A percentile compares a stretch with the other conserved stretches of the same genome.
Evolutionary conservation across 2,113 vertebrate species (phyloP).

Genomic region (Austrofundulus limnaeus): DNA sequence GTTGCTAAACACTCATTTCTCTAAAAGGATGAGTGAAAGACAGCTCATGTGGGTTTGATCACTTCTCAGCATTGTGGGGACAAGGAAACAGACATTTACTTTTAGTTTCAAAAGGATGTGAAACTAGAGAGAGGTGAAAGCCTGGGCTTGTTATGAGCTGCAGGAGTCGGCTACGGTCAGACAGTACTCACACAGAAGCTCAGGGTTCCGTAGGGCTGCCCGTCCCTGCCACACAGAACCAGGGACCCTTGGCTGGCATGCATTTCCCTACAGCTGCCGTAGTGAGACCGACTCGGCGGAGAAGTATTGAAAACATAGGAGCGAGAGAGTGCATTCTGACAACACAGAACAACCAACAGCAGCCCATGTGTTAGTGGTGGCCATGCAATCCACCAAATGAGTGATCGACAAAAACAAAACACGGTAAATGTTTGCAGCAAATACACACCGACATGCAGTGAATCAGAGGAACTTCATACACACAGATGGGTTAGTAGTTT

Average conservation of each 20-base stretch:
- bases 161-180: constrained; percentile 45
- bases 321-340: constrained; percentile 93
- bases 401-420: constrained; percentile 34
- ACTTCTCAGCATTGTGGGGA: constrained; percentile 35
- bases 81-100: constrained; percentile 47
- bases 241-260: constrained; percentile 94
- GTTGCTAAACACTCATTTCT: constrained; percentile 16
- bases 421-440: constrained; percentile 37
- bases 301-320: constrained; percentile 94
- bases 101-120: constrained; percentile 41
- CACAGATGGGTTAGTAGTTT: constrained; percentile 50
- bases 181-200: constrained; percentile 91
- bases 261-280: constrained; percentile 94
- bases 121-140: constrained; percentile 40
- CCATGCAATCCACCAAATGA: constrained; percentile 58
- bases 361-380: constrained; percentile 33
- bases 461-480: constrained; percentile 4
- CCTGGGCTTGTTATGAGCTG: constrained; percentile 36
- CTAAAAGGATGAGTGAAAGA: constrained; percentile 45
- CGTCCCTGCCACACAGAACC: constrained; percentile 89
- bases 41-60: constrained; percentile 20
- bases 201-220: constrained; percentile 88
- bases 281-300: constrained; percentile 90
- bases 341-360: constrained; percentile 36
- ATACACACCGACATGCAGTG: constrained; percentile 48